A percentile compares a stretch with the other conserved stretches of the same genome.
Conservation (phyloP, 1,140 invertebrate genomes). For the Chironomus striatipennis region DNA sequence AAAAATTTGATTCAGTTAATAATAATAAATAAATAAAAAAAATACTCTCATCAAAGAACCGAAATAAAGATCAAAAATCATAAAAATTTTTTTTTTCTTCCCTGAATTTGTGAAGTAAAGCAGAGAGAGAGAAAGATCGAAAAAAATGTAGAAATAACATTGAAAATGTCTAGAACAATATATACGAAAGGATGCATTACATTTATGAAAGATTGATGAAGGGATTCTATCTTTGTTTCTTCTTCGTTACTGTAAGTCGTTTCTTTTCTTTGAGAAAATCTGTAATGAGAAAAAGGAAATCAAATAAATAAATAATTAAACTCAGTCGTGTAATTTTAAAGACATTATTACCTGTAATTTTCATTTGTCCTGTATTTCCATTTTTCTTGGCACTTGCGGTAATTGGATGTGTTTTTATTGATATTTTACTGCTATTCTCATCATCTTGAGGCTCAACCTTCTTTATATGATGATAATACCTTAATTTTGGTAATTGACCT, state of each 20-base stretch:
- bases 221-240: background rate
- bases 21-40: too few relatives aligned
- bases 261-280: constrained; percentile 21
- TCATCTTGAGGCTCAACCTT: background rate
- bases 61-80: too few relatives aligned
- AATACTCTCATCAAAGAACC: too few relatives aligned
- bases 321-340: too few relatives aligned
- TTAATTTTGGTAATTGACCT: background rate
- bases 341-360: constrained; percentile 16
- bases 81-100: too few relatives aligned
- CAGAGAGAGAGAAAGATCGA: background rate
- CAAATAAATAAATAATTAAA: background rate
- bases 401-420: constrained; percentile 5
- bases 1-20: too few relatives aligned
- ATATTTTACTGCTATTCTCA: background rate
- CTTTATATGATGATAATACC: constrained; percentile 17
- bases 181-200: background rate
- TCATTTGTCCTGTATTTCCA: background rate
- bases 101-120: too few relatives aligned
- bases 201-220: constrained; percentile 5
- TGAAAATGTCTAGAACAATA: constrained; percentile 5
- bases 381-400: constrained; percentile 8
- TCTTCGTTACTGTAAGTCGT: background rate
- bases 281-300: background rate
- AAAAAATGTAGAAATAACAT: background rate